Evolutionary conservation across 2,113 vertebrate species (phyloP), one percentile per base, ranked within the genome.

Genomic region (Burhinus oedicnemus): DNA sequence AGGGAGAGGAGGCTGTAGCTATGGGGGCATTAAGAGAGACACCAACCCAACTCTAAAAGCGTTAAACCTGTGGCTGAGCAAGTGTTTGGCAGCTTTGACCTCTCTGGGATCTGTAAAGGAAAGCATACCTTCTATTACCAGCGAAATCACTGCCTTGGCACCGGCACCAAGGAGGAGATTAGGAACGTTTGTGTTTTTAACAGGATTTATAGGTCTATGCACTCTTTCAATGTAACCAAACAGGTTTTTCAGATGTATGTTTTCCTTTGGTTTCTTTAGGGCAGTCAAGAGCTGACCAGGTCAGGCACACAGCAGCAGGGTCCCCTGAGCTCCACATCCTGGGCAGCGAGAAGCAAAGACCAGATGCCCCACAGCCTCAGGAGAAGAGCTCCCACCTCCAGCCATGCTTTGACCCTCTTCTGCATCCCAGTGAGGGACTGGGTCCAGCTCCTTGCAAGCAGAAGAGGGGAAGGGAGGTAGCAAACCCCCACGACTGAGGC

Each of bases 111-210:
- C 60, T 83, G 88, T 38, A 47, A 91, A 71, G 34, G 25, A 83
- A 71, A 95, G 25, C 20, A 49, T 18, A 69, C 38, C 22, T 95
- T 87, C 58, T 29, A 81, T 58, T 77, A 40, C 16, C 36, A 32
- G 72, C 15, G 18, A 87, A 83, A 93, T 60, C 22, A 44, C 22
- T 49, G 36, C 52, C 62, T 60, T 78, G 64, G 19, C 51, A 74
- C 29, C 2, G 11, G 47, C 5, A 11, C 40, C 40, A n/a, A 55
- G 14, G 42, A 94, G 45, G 20, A 89, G 61, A 93, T 86, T 54
- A 84, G 32, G 65, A 87, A n/a, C 13, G 47, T 58, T 95, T 78
- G 61, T 78, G 34, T 12, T 94, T 76, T 69, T 81, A 89, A 84
- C 51, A 7, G 20, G 44, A 97, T 92, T 87, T 83, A 58, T 27